Conservation (phyloP, 2,113 vertebrate genomes). For the Bolborhynchus lineola region DNA sequence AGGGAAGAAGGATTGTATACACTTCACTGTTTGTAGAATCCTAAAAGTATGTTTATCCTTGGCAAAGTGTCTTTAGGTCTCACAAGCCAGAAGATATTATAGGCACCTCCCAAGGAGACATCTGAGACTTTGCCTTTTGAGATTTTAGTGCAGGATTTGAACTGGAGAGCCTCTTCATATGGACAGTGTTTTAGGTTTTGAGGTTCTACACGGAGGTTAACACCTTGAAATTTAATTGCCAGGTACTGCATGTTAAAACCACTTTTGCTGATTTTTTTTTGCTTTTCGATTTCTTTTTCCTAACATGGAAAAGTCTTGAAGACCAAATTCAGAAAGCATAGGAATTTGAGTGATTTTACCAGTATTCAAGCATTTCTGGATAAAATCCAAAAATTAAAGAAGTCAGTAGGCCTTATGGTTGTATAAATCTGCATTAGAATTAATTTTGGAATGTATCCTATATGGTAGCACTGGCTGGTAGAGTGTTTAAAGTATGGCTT, state of each 20-base stretch:
- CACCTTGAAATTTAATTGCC: neutral
- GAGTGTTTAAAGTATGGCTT: neutral
- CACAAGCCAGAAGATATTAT: neutral
- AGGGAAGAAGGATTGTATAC: neutral
- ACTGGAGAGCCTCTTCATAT: neutral
- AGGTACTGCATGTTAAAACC: neutral
- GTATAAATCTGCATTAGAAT: neutral
- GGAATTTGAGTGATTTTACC: neutral
- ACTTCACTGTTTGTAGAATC: neutral
- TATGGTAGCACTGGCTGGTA: neutral
- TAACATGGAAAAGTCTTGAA: neutral
- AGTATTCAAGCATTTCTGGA: neutral
- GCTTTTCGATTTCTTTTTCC: neutral
- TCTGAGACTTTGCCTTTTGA: neutral
- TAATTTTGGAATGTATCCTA: neutral
- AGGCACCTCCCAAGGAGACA: neutral
- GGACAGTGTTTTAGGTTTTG: neutral
- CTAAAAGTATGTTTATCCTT: neutral
- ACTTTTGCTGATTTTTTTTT: neutral
- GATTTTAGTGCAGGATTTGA: neutral
- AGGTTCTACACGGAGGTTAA: neutral
- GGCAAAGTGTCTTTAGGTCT: neutral
- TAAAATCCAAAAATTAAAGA: neutral
- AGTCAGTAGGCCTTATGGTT: neutral
- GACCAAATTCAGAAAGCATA: neutral